Conservation (phyloP, 37 sponge, comb jelly and placozoan genomes). For the Agelas oroides region DNA sequence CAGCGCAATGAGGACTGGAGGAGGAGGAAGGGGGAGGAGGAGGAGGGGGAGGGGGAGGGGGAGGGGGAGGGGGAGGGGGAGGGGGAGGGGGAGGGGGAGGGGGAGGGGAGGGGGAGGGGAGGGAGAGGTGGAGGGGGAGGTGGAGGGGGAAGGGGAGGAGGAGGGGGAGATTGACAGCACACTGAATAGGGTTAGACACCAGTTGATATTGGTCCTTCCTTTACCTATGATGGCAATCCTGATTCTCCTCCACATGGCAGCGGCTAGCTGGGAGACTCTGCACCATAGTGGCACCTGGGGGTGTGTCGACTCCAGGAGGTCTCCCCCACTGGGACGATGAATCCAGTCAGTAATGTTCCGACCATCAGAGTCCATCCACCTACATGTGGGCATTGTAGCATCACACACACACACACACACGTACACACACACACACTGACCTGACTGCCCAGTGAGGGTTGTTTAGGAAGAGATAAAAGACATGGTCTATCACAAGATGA, state of each 20-base stretch:
- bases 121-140: not conserved
- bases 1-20: slow-evolving; percentile 30
- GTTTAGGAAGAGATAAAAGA: slow-evolving; percentile 7
- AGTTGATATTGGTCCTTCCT: not conserved
- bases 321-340: too few relatives aligned
- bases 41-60: slow-evolving; percentile 20
- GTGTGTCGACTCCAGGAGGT: too few relatives aligned
- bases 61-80: not conserved
- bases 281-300: too few relatives aligned
- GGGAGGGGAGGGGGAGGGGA: not conserved
- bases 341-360: too few relatives aligned
- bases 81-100: not conserved
- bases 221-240: not conserved
- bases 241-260: not conserved
- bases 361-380: not conserved
- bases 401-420: too few relatives aligned
- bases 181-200: not conserved
- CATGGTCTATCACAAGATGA: slow-evolving; percentile 3
- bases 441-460: slow-evolving; percentile 62
- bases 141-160: not conserved
- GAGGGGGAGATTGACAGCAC: not conserved
- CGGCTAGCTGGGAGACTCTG: too few relatives aligned
- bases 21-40: not conserved
- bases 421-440: slow-evolving; percentile 1
- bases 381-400: not conserved